Conservation (phyloP, 2,888 invertebrate species). For the Trichogramma evanescens region DNA sequence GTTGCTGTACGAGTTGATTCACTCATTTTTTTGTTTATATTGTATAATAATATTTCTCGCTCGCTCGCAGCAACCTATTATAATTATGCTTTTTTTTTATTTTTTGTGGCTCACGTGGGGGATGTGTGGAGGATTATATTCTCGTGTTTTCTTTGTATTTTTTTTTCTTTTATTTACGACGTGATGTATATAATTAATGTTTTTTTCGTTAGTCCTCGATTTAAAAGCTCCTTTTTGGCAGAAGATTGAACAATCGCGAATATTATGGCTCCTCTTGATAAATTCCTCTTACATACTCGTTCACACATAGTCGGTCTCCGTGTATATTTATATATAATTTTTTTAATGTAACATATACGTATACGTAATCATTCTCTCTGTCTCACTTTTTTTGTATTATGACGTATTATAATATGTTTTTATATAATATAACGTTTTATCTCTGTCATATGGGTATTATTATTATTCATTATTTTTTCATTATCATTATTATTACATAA, state of each 20-base stretch:
- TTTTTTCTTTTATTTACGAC: too few relatives aligned
- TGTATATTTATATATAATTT: not conserved
- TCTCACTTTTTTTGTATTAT: too few relatives aligned
- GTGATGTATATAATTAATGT: too few relatives aligned
- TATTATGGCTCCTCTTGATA: not conserved
- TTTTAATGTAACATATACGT: not conserved
- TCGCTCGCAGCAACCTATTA: not conserved
- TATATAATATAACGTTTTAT: not conserved
- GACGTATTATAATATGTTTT: not conserved
- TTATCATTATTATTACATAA: not conserved
- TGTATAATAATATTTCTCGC: not conserved
- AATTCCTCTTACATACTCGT: not conserved
- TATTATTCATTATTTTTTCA: not conserved
- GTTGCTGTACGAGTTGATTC: too few relatives aligned
- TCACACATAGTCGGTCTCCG: not conserved
- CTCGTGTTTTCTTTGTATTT: too few relatives aligned
- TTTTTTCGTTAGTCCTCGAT: slow-evolving; percentile 10
- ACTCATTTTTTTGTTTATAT: not conserved
- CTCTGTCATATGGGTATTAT: not conserved
- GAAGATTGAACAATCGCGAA: slow-evolving; percentile 8
- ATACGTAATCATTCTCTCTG: slow-evolving; percentile 4
- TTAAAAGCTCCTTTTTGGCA: slow-evolving; percentile 12
- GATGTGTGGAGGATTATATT: not conserved
- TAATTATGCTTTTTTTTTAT: slow-evolving; percentile 1
- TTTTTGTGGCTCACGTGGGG: not conserved